phyloP scores from a whole-genome alignment of 2,797 vertebrate genomes.

The Poeciliopsis turneri region DNA sequence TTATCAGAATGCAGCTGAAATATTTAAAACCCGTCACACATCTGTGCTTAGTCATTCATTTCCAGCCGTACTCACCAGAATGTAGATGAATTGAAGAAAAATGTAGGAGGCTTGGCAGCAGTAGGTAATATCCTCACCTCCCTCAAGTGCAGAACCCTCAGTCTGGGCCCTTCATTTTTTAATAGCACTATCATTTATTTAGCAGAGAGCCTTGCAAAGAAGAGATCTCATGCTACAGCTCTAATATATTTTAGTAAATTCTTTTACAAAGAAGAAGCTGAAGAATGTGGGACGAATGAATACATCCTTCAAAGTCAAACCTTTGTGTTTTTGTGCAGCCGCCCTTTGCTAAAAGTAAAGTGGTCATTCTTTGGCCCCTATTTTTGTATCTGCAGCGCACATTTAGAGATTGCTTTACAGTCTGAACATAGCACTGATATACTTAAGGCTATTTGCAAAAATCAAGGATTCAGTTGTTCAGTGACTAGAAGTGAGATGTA shows the following conservation, averaged over 20 bases:
- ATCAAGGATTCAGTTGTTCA: neutral
- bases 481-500: neutral
- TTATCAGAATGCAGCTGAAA: constrained; percentile 4
- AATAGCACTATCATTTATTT: neutral
- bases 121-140: neutral
- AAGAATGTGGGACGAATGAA: neutral
- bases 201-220: neutral
- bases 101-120: neutral
- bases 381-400: too few relatives aligned
- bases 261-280: neutral
- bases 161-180: constrained; percentile 1
- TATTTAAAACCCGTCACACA: neutral
- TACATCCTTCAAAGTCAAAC: neutral
- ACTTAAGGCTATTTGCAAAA: neutral
- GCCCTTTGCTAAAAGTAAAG: neutral
- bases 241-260: neutral
- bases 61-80: neutral
- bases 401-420: too few relatives aligned
- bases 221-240: neutral
- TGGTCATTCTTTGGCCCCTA: too few relatives aligned
- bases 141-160: neutral
- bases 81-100: neutral
- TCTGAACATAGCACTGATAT: too few relatives aligned
- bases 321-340: neutral
- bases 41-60: constrained; percentile 1